Percentiles rank a stretch among this genome's conserved stretches.
phyloP scores from a whole-genome alignment of 1,140 invertebrate species.

The Pentalonia nigronervosa region DNA sequence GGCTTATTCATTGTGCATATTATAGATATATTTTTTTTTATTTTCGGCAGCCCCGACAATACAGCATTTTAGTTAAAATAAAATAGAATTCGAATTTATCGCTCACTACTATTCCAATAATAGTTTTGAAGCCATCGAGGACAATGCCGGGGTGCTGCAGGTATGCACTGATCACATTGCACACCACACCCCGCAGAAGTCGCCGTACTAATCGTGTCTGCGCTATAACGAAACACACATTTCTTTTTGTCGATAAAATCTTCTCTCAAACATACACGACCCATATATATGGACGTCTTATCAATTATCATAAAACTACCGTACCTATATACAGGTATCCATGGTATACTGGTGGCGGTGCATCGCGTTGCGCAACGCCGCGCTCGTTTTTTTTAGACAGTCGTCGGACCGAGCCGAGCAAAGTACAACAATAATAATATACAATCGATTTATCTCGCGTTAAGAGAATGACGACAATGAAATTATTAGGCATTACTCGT shows the following conservation, averaged over 20 bases:
- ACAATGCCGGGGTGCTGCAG: too few species aligned
- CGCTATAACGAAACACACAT: too few species aligned
- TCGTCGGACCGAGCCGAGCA: neutral
- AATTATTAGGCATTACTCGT: constrained; percentile 2
- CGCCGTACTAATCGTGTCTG: too few species aligned
- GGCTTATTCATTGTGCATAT: neutral
- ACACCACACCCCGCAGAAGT: too few species aligned
- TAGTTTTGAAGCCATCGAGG: too few species aligned
- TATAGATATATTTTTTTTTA: neutral
- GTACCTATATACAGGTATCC: too few species aligned
- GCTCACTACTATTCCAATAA: too few species aligned
- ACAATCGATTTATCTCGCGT: neutral
- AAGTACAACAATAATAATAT: neutral
- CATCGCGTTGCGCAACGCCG: neutral
- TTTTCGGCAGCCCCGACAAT: neutral
- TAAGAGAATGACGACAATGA: neutral
- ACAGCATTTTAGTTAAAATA: too few species aligned
- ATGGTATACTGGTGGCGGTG: neutral
- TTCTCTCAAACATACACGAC: too few species aligned
- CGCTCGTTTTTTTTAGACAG: neutral
- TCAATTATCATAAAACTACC: neutral
- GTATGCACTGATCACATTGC: too few species aligned
- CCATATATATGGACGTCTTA: neutral
- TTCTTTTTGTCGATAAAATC: too few species aligned
- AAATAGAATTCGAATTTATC: too few species aligned